phyloP scores from a whole-genome alignment of 2,888 invertebrate genomes.

The Nemotelus pantherinus region DNA sequence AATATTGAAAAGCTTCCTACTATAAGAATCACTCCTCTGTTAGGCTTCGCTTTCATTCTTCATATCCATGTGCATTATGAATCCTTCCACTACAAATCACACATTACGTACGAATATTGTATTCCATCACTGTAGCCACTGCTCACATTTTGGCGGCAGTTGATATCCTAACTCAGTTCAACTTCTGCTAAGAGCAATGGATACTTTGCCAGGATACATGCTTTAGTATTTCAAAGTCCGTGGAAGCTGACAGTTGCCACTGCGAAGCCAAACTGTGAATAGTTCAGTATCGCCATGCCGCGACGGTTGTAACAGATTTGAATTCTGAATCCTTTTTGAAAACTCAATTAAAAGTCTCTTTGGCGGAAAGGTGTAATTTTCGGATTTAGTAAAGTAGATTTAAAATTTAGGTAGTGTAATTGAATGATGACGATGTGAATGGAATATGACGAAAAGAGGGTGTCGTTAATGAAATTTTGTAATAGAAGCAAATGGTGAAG shows the following conservation, averaged over 20 bases:
- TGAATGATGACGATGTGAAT: not conserved
- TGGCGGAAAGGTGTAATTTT: constrained; percentile 17
- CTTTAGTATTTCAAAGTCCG: constrained; percentile 23
- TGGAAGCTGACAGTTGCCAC: constrained; percentile 23
- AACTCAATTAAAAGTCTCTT: constrained; percentile 22
- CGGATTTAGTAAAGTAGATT: constrained; percentile 30
- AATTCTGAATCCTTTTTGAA: not conserved
- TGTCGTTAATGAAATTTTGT: not conserved
- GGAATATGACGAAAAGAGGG: not conserved
- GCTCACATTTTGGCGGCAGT: constrained; percentile 34
- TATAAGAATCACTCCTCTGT: no score
- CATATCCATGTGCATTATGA: no score
- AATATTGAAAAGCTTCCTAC: no score
- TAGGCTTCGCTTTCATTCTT: no score
- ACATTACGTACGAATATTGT: not conserved
- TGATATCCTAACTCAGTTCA: not conserved
- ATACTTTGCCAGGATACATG: constrained; percentile 14
- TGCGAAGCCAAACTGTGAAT: constrained; percentile 6
- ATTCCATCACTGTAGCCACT: not conserved
- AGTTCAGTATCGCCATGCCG: not conserved
- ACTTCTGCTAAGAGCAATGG: not conserved
- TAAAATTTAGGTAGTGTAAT: constrained; percentile 21
- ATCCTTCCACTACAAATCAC: no score
- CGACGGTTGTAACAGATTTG: constrained; percentile 6
- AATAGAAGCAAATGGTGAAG: constrained; percentile 28